These are phyloP conservation scores for Habrosyne pyritoides DNA, from an alignment of 2,888 invertebrate species.

Conservation along the genomic window DNA sequence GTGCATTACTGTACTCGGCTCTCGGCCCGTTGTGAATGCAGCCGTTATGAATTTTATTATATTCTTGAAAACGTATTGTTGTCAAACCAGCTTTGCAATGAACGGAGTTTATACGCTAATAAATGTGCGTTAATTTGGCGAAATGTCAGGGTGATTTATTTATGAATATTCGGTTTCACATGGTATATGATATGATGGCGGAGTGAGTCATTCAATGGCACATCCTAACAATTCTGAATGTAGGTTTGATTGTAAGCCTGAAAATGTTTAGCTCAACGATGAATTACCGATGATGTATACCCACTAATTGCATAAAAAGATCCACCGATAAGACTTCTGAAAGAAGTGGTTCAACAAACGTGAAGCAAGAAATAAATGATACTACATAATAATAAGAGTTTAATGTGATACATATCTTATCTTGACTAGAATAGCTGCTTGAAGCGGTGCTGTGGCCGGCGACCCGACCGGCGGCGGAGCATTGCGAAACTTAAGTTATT, in stretches of 20 bases:
- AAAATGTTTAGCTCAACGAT: background rate
- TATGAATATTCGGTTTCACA: background rate
- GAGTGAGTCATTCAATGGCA: background rate
- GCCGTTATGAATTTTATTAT: slow-evolving; percentile 72
- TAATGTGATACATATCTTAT: background rate
- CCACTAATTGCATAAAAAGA: no score
- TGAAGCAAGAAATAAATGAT: background rate
- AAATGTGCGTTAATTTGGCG: slow-evolving; percentile 31
- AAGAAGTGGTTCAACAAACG: background rate
- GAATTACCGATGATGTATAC: background rate
- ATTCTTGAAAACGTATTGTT: slow-evolving; percentile 77
- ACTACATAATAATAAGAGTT: background rate
- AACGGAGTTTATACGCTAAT: slow-evolving; percentile 34
- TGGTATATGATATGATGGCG: background rate
- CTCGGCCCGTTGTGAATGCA: slow-evolving; percentile 69
- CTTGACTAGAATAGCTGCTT: slow-evolving; percentile 1
- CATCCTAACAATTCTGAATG: no score
- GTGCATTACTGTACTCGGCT: slow-evolving; percentile 68
- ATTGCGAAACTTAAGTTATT: background rate
- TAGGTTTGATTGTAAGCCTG: background rate
- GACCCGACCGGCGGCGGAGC: background rate
- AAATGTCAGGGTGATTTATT: slow-evolving; percentile 6
- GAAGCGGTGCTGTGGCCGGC: background rate
- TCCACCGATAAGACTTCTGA: no score
- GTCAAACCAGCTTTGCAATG: slow-evolving; percentile 61